Percentiles rank a stretch among this genome's conserved stretches.
Evolutionary conservation across 1,140 invertebrate species (phyloP).

Genomic region (Pseudomyrmex gracilis): DNA sequence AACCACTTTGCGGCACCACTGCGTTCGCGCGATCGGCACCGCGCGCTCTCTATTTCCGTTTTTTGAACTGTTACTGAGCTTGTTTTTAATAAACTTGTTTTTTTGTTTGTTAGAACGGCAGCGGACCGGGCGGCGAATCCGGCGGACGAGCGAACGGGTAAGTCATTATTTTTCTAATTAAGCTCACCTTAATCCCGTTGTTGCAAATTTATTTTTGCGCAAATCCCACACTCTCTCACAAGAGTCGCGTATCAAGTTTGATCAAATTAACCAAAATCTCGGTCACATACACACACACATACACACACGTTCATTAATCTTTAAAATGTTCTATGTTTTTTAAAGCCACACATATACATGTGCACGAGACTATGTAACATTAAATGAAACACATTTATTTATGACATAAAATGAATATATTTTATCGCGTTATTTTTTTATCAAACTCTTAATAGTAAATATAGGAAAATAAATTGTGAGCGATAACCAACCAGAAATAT

Average conservation of each 20-base stretch:
- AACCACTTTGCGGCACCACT: constrained; percentile 64
- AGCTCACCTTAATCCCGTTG: neutral
- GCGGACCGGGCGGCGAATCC: constrained; percentile 90
- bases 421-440: neutral
- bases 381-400: neutral
- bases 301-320: no score
- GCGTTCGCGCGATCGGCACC: constrained; percentile 79
- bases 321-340: no score
- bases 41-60: constrained; percentile 79
- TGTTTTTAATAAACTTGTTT: constrained; percentile 86
- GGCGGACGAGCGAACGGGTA: constrained; percentile 92
- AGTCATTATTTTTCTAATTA: constrained; percentile 75
- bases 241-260: neutral
- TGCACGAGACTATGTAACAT: neutral
- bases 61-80: constrained; percentile 83
- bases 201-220: neutral
- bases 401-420: no score
- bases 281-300: no score
- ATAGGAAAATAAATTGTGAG: neutral
- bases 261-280: no score
- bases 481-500: neutral
- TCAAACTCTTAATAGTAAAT: neutral
- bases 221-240: neutral
- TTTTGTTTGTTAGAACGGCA: constrained; percentile 94
- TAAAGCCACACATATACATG: no score